Percentiles rank a stretch among this genome's conserved stretches.
These are phyloP conservation scores for Brenthis ino DNA, from an alignment of 2,888 invertebrate genomes.

Conservation along the genomic window DNA sequence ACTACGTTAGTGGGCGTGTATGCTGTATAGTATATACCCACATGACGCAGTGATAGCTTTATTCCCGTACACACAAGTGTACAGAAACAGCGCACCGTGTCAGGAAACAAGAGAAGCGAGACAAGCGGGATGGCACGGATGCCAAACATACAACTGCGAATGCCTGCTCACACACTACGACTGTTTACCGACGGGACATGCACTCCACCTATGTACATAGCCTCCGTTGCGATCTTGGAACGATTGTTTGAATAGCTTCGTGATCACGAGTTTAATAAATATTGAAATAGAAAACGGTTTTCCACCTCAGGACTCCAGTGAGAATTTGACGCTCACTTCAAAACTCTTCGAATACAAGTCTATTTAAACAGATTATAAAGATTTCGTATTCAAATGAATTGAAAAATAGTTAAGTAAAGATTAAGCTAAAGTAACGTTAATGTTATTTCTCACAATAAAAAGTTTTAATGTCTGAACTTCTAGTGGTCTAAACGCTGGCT, in stretches of 20 bases:
- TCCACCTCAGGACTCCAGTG: conserved; percentile 6
- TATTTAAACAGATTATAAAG: conserved; percentile 1
- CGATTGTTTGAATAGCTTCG: conserved; percentile 36
- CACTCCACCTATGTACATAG: conserved; percentile 33
- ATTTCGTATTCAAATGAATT: conserved; percentile 11
- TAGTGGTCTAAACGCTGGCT: conserved; percentile 21
- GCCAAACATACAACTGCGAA: conserved; percentile 33
- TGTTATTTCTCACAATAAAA: conserved; percentile 22
- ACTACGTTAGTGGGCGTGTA: conserved; percentile 19
- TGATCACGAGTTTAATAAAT: conserved; percentile 33
- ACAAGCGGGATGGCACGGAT: conserved; percentile 30
- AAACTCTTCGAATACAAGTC: conserved; percentile 10
- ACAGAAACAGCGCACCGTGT: conserved; percentile 18
- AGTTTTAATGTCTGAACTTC: conserved; percentile 20
- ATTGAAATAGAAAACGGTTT: conserved; percentile 19
- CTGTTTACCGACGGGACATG: conserved; percentile 30
- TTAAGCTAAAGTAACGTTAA: conserved; percentile 1
- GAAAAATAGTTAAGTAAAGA: background rate
- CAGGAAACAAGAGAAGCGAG: conserved; percentile 29
- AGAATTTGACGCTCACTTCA: conserved; percentile 15
- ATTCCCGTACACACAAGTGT: conserved; percentile 17
- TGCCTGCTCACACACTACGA: conserved; percentile 32
- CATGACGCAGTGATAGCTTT: conserved; percentile 21
- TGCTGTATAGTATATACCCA: conserved; percentile 1
- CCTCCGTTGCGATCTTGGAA: conserved; percentile 30